Evolutionary conservation across 2,888 invertebrate genomes (phyloP).

Genomic region (Plemyria rubiginata): DNA sequence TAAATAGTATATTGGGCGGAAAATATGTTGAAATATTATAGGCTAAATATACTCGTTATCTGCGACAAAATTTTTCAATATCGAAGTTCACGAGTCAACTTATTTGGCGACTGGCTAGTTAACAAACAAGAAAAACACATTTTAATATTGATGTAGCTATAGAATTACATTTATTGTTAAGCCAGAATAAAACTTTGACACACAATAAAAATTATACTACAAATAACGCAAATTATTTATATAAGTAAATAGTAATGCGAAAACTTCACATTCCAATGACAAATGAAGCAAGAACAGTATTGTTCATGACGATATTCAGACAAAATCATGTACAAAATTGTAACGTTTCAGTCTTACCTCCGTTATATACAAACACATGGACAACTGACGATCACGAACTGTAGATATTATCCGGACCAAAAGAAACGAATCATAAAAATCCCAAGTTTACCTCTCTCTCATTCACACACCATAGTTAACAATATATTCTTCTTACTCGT

Average conservation of each 20-base stretch:
- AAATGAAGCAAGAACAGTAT: constrained; percentile 1
- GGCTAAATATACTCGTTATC: too few relatives aligned
- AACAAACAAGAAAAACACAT: too few relatives aligned
- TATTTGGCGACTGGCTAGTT: too few relatives aligned
- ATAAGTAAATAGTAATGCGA: constrained; percentile 26
- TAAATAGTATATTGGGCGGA: too few relatives aligned
- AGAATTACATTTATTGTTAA: constrained; percentile 42
- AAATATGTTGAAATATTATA: too few relatives aligned
- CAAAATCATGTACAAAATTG: constrained; percentile 44
- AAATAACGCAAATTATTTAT: constrained; percentile 33
- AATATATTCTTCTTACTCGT: too few relatives aligned
- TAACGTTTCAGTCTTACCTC: constrained; percentile 76
- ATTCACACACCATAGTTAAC: too few relatives aligned
- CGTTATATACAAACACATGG: constrained; percentile 75
- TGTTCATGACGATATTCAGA: background rate
- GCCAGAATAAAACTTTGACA: constrained; percentile 35
- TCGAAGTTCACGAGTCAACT: too few relatives aligned
- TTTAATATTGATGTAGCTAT: constrained; percentile 20
- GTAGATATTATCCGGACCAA: constrained; percentile 1
- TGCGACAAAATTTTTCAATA: too few relatives aligned
- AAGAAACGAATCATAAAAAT: too few relatives aligned
- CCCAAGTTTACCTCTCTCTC: too few relatives aligned
- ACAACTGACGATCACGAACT: constrained; percentile 47
- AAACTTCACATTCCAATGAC: constrained; percentile 13
- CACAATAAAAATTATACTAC: constrained; percentile 19